These are phyloP conservation scores for Myiozetetes cayanensis DNA, from an alignment of 2,113 vertebrate genomes.

Conservation along the genomic window DNA sequence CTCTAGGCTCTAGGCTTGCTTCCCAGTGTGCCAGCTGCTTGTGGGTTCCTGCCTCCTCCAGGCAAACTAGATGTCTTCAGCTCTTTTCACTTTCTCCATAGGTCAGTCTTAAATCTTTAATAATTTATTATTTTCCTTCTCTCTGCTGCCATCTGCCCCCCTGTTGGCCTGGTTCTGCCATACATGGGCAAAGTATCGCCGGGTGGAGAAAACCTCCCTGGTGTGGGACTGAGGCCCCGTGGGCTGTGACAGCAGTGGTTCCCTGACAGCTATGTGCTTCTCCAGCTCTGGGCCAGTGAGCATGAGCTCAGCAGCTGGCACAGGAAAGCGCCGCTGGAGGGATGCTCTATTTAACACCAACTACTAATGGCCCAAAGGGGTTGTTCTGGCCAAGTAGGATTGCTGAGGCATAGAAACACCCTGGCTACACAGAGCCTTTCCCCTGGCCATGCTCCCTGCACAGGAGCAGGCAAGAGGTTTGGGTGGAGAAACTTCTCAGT, in stretches of 20 bases:
- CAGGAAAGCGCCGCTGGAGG: not conserved
- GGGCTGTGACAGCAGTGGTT: fast-evolving
- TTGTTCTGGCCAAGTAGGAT: slow-evolving; percentile 27
- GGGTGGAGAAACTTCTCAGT: not conserved
- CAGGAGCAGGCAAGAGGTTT: not conserved
- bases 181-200: not conserved
- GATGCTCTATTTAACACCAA: slow-evolving; percentile 22
- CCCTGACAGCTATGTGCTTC: not conserved
- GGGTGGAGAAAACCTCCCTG: not conserved
- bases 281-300: not conserved
- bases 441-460: slow-evolving; percentile 1
- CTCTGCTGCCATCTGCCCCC: not conserved
- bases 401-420: slow-evolving; percentile 31
- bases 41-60: not conserved
- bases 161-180: not conserved
- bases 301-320: slow-evolving; percentile 39
- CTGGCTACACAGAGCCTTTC: not conserved
- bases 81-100: not conserved
- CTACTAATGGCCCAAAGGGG: not conserved
- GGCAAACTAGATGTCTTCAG: not conserved
- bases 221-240: fast-evolving
- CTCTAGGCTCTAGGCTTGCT: not conserved
- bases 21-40: not conserved
- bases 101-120: not conserved
- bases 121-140: not conserved